Base-by-base conservation (phyloP, 2,888 invertebrate genomes). In the Steinernema hermaphroditum region DNA sequence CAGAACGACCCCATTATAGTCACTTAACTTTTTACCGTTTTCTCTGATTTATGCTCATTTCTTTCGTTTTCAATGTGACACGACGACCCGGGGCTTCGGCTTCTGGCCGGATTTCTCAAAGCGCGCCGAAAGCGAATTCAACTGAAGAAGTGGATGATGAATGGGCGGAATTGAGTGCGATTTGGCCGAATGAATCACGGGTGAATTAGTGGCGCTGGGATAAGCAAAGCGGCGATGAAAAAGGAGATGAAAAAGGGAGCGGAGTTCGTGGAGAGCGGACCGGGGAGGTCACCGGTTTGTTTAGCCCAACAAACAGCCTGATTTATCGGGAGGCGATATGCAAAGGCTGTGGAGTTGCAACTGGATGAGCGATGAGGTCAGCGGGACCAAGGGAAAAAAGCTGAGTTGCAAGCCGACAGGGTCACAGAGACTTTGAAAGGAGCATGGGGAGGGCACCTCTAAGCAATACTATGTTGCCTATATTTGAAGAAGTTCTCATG, bases 1-100 rank as follows among this genome's bases (percentile, higher is more conserved):
- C 54, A 2, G 6, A 54, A 54, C 54, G 54, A 54, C 54, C 54
- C 54, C 54, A 54, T 54, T 54, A 54, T 54, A 54, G 54, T 54
- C 54, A 54, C 54, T 54, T 54, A 54, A 24, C 54, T 54, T 54
- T 54, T 54, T 54, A 4, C 22, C 54, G n/a, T 27, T 27, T 54
- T 27, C 54, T 27, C 54, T 54, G 54, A 54, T 54, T 54, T 54
- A 54, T 24, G 54, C 54, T 54, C 54, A 22, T 54, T 54, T 54
- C 54, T 22, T 54, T 2, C 22, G 27, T 16, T 54, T 54, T 16
- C 54, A 54, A 54, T 54, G 54, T 54, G 54, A 54, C 54, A 54
- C 37, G 37, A 37, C 37, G 37, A 54, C 54, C 2, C 27, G 24
- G 4, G 27, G 54, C 24, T 22, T 22, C 2, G 14, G 4, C 6